Conservation (phyloP, 2,113 vertebrate species). For the Boulengeromyrus knoepffleri region DNA sequence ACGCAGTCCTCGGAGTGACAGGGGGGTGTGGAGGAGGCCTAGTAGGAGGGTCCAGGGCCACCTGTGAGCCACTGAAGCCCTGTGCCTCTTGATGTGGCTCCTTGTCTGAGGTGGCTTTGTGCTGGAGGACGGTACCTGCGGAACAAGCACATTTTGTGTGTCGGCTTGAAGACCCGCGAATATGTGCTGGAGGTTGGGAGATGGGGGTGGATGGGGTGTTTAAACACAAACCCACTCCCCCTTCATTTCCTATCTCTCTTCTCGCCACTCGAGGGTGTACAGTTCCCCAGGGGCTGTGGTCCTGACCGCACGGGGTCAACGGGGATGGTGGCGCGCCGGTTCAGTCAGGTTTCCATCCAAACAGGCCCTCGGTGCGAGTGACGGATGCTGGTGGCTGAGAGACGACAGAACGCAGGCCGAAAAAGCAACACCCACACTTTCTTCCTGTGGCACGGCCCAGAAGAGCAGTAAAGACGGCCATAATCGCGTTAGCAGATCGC, state of each 20-base stretch:
- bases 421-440: constrained; percentile 29
- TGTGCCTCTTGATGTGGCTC: background rate
- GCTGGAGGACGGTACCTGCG: background rate
- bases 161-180: background rate
- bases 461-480: background rate
- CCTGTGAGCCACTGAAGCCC: background rate
- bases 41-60: background rate
- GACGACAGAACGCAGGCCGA: constrained; percentile 51
- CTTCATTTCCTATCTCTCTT: background rate
- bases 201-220: background rate
- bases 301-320: constrained; percentile 65
- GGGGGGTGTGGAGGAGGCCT: background rate
- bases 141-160: background rate
- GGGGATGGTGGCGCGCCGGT: constrained; percentile 51
- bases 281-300: constrained; percentile 63
- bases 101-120: background rate
- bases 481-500: background rate
- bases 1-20: background rate
- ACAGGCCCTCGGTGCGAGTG: constrained; percentile 62
- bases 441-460: background rate
- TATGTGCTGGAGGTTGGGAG: background rate
- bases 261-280: constrained; percentile 55
- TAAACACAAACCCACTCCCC: background rate
- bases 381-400: constrained; percentile 48
- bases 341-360: constrained; percentile 62